These are phyloP conservation scores for Prorops nasuta DNA, from an alignment of 1,140 invertebrate genomes.

Conservation along the genomic window DNA sequence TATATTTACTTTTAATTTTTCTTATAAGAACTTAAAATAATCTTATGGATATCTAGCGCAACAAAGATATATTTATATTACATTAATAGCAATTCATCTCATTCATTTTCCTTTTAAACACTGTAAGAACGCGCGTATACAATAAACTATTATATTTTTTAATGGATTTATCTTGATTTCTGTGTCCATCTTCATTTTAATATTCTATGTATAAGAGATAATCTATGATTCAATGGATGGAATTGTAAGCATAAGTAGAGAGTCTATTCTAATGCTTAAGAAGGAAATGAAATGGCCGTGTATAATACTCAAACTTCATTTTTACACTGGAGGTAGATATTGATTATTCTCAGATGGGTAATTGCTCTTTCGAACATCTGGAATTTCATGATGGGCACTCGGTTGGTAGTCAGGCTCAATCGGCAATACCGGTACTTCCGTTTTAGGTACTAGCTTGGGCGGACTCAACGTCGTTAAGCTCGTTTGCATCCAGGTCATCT, in stretches of 20 bases:
- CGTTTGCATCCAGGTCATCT: slow-evolving; percentile 43
- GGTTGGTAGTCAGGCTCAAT: background rate
- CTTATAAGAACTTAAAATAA: background rate
- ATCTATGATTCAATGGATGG: too few relatives aligned
- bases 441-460: background rate
- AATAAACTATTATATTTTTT: too few relatives aligned
- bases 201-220: too few relatives aligned
- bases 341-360: slow-evolving; percentile 37
- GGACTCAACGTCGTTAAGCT: slow-evolving; percentile 3
- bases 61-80: background rate
- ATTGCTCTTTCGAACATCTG: slow-evolving; percentile 44
- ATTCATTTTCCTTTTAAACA: too few relatives aligned
- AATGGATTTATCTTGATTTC: too few relatives aligned
- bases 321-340: slow-evolving; percentile 47
- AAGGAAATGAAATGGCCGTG: too few relatives aligned
- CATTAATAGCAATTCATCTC: too few relatives aligned
- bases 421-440: background rate
- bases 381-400: slow-evolving; percentile 11
- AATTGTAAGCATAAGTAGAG: too few relatives aligned
- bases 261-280: too few relatives aligned
- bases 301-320: background rate
- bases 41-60: background rate
- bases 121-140: too few relatives aligned
- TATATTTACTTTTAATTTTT: background rate
- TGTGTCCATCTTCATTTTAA: too few relatives aligned